Conservation (phyloP, 2,797 vertebrate species). For the Crenuchus spilurus region DNA sequence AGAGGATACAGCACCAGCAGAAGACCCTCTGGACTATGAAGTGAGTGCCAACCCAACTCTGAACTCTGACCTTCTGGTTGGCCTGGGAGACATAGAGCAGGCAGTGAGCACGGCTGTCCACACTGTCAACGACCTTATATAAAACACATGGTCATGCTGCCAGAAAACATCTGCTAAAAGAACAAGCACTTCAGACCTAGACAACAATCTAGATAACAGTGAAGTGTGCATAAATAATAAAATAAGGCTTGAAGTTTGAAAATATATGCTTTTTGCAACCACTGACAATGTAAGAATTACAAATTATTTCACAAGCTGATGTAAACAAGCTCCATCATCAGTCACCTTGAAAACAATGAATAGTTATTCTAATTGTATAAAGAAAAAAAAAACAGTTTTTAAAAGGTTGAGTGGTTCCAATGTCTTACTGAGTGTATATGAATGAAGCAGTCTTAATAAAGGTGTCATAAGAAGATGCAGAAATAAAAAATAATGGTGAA, state of each 20-base stretch:
- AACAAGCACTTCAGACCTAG: constrained; percentile 20
- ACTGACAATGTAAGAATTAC: neutral
- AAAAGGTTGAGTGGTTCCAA: neutral
- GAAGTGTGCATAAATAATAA: neutral
- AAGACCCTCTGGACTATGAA: constrained; percentile 31
- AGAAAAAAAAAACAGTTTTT: neutral
- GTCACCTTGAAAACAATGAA: neutral
- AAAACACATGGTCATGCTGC: constrained; percentile 58
- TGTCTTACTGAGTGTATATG: neutral
- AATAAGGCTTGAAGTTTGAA: neutral
- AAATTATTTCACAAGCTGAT: neutral
- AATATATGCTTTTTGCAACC: neutral
- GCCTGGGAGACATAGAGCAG: constrained; percentile 29
- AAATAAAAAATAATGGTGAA: constrained; percentile 54
- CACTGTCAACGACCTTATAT: constrained; percentile 65
- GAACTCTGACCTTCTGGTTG: constrained; percentile 43
- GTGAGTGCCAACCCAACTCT: constrained; percentile 33
- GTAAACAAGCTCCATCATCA: neutral
- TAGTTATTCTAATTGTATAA: neutral
- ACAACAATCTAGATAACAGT: neutral
- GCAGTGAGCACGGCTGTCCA: constrained; percentile 48
- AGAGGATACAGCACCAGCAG: constrained; percentile 14
- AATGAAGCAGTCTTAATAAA: neutral
- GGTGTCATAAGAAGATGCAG: constrained; percentile 25
- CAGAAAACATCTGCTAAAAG: constrained; percentile 47